Conservation (phyloP, 2,113 vertebrate genomes). For the Sylvia atricapilla region DNA sequence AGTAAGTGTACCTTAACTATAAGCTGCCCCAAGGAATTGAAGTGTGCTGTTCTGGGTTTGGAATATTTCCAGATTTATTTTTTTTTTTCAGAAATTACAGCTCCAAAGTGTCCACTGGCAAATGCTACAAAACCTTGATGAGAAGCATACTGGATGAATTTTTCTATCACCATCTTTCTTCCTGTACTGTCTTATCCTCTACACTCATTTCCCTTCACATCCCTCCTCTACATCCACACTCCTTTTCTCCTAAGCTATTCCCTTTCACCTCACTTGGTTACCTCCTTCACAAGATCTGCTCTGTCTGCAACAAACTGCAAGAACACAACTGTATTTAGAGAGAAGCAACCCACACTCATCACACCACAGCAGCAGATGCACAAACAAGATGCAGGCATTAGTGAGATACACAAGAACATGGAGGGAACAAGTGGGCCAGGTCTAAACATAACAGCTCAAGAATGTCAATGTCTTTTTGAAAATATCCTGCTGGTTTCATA, state of each 20-base stretch:
- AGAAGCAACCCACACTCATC: neutral
- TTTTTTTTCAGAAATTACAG: neutral
- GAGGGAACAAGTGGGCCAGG: neutral
- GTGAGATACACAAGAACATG: neutral
- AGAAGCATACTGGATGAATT: neutral
- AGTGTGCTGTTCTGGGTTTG: neutral
- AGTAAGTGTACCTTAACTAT: neutral
- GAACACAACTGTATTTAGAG: neutral
- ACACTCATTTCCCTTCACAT: neutral
- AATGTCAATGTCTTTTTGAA: neutral
- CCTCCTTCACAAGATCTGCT: neutral
- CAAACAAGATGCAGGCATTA: neutral
- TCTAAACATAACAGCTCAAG: neutral
- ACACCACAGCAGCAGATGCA: neutral
- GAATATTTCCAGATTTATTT: neutral
- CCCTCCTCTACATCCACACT: neutral
- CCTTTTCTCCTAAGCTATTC: neutral
- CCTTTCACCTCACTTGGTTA: neutral
- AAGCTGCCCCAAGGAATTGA: neutral
- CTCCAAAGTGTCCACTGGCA: neutral
- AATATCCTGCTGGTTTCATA: neutral
- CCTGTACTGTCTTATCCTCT: neutral
- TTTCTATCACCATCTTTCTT: neutral
- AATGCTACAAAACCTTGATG: neutral
- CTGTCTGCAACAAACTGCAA: neutral